These are phyloP conservation scores for Tiliacea citrago DNA, from an alignment of 2,888 invertebrate genomes.

Conservation along the genomic window DNA sequence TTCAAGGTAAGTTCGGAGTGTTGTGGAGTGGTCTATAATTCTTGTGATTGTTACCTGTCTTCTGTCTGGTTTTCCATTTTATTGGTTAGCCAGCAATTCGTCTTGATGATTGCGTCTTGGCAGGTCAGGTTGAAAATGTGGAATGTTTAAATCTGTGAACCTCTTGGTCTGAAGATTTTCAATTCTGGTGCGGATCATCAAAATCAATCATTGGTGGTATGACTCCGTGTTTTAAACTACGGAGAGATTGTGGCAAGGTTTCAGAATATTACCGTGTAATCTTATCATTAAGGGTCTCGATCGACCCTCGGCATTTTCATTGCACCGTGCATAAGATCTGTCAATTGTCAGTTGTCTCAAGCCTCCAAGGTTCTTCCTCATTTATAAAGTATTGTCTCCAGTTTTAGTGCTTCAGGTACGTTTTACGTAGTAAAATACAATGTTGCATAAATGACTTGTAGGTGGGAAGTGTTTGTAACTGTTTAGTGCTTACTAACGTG, in stretches of 20 bases:
- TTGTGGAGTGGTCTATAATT: constrained; percentile 1
- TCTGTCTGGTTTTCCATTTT: neutral
- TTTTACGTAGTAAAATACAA: constrained; percentile 21
- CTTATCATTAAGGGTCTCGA: neutral
- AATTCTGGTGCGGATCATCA: neutral
- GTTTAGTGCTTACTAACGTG: constrained; percentile 7
- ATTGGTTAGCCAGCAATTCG: neutral
- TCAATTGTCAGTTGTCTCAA: neutral
- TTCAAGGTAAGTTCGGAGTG: constrained; percentile 27
- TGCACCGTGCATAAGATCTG: neutral
- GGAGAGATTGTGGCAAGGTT: neutral
- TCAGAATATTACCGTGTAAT: neutral
- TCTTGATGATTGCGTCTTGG: neutral
- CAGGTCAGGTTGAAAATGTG: neutral
- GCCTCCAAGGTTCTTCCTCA: constrained; percentile 21
- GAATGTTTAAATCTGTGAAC: neutral
- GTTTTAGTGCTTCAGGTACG: constrained; percentile 7
- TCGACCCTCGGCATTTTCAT: neutral
- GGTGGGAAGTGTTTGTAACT: constrained; percentile 23
- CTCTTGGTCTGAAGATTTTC: neutral
- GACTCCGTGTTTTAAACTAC: neutral
- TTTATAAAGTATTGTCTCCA: constrained; percentile 16
- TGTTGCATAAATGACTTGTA: constrained; percentile 23
- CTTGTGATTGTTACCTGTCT: constrained; percentile 16
- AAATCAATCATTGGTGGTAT: neutral